Evolutionary conservation across 1,140 invertebrate genomes (phyloP), one percentile per base, ranked within the genome.

Genomic region (Choristoneura fumiferana): DNA sequence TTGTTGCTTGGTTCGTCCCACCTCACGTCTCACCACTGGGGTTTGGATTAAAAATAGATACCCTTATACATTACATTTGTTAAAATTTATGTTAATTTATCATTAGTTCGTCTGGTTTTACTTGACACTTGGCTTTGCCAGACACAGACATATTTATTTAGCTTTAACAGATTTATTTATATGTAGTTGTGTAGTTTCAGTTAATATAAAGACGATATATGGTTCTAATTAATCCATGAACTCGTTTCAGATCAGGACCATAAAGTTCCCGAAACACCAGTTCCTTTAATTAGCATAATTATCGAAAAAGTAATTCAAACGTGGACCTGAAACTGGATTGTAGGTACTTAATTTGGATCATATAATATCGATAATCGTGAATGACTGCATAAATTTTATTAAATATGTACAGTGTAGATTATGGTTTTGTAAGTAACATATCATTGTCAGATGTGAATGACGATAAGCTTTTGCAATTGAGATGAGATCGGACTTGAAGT

Each of bases 371-470:
- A 43, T 10, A 22, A 15, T 39, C 13, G 15, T 39, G 15, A 39
- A 22, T 17, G 17, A n/a, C 9, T 18, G 15, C 14, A 10, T 8
- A 17, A 3, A 9, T 10, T 43, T 43, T 10, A 18, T 10, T 17
- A 10, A 14, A 17, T 8, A 43, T 18, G 10, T 10, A 17, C 18
- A 18, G 8, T n/a, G 22, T 29, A 29, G 22, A 29, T 58, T 58
- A 58, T 58, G 57, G 1, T 17, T n/a, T 49, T 49, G 15, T 18
- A 10, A 40, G 34, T 55, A 52, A 64, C 58, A 63, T 59, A 40
- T 59, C 54, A 56, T 53, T 57, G 66, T 63, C 66, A 68, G 60
- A 68, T 68, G 65, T 43, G 12, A 39, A 63, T 69, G 15, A 55
- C 9, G 58, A 37, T 58, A 65, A 55, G 63, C 62, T 53, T 59